Evolutionary conservation across 1,140 invertebrate species (phyloP), one percentile per base, ranked within the genome.

Genomic region (Lepeophtheirus salmonis): DNA sequence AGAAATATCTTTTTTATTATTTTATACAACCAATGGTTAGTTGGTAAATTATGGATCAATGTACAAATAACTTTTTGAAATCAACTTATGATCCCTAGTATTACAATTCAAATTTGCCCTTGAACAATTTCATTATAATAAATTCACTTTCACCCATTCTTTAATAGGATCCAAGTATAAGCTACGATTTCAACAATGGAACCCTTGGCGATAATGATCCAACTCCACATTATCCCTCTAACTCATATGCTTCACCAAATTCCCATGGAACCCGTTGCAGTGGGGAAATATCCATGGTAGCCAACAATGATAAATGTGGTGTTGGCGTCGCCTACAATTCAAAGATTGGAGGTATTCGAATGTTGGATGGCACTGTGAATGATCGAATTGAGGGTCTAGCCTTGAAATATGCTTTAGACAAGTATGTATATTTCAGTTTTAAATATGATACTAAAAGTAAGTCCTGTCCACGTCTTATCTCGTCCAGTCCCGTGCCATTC

Each of bases 341-440:
- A 6, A 66, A 57, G 20, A 61, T 72, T 22, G 70, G 50, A 81
- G 81, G 86, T 63, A 80, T 94, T 3, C 81, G 89, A 64, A 82
- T 96, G 76, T 77, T 97, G 62, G 90, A 95, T 70, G 90, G 89
- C 4, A 74, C 80, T 63, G 83, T 91, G n/a, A 88, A 83, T 62
- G 89, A 94, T 71, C 76, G 82, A 18, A 77, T 91, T 2, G 89
- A 95, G 73, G 86, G 83, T 4, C 80, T 80, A 67, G 81, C 83
- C 6, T 72, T 88, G 52, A 75, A 78, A 3, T 81, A 76, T 66
- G 79, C 76, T 2, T 70, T 76, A 60, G 75, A 82, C 63, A 72
- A 80, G 63, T 57, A 57, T 4, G 23, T 56, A 12, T 25, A 10
- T n/a, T n/a, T n/a, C n/a, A n/a, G n/a, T n/a, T n/a, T n/a, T n/a